phyloP scores from a whole-genome alignment of 2,888 invertebrate species.

The Xanthorhoe designata region DNA sequence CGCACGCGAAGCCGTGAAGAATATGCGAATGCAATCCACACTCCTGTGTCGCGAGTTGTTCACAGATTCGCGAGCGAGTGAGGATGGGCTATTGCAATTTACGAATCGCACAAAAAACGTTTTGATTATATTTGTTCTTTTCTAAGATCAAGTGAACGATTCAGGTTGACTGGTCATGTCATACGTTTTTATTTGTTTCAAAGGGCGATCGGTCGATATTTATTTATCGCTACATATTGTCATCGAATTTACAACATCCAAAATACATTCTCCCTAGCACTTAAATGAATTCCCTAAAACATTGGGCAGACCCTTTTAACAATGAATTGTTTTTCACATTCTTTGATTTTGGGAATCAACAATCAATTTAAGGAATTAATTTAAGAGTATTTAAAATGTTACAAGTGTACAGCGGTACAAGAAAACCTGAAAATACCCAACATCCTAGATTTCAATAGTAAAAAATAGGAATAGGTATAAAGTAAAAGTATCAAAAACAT shows the following conservation, averaged over 20 bases:
- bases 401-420: slow-evolving; percentile 59
- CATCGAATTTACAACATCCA: slow-evolving; percentile 65
- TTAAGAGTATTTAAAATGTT: slow-evolving; percentile 58
- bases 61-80: too few relatives aligned
- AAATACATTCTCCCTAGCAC: slow-evolving; percentile 54
- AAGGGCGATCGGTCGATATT: slow-evolving; percentile 55
- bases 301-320: slow-evolving; percentile 38
- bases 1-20: too few relatives aligned
- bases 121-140: background rate
- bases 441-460: slow-evolving; percentile 64
- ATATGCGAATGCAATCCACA: too few relatives aligned
- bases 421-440: slow-evolving; percentile 70
- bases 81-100: too few relatives aligned
- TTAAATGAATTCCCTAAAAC: slow-evolving; percentile 62
- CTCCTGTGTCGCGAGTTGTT: too few relatives aligned
- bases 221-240: slow-evolving; percentile 70
- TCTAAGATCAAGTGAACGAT: background rate
- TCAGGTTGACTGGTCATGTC: background rate
- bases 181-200: slow-evolving; percentile 29
- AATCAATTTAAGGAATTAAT: slow-evolving; percentile 69
- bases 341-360: too few relatives aligned
- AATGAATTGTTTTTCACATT: slow-evolving; percentile 40
- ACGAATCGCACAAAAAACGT: too few relatives aligned
- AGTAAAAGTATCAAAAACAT: slow-evolving; percentile 82
- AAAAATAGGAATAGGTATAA: slow-evolving; percentile 77